Conservation (phyloP, 2,113 vertebrate genomes). For the Hypanus sabinus region DNA sequence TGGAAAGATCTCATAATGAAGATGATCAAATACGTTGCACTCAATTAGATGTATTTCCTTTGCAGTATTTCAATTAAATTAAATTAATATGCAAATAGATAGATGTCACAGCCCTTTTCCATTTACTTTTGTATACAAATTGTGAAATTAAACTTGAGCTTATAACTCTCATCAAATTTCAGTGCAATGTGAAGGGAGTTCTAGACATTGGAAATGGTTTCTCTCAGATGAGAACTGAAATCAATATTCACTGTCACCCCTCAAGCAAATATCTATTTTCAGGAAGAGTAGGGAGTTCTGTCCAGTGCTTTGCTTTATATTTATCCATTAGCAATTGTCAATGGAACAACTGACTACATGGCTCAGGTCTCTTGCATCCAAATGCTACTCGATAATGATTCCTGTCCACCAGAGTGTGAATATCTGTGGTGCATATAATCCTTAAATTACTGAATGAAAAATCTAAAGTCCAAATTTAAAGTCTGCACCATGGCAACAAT, state of each 20-base stretch:
- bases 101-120: background rate
- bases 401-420: too few relatives aligned
- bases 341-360: background rate
- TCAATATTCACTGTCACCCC: background rate
- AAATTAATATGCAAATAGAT: background rate
- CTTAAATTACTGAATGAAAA: too few relatives aligned
- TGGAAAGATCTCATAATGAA: background rate
- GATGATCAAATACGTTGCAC: background rate
- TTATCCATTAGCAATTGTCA: background rate
- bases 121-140: background rate
- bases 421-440: too few relatives aligned
- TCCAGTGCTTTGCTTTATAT: background rate
- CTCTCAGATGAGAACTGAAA: background rate
- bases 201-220: background rate
- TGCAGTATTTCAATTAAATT: background rate
- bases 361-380: too few relatives aligned
- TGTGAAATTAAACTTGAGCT: background rate
- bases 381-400: too few relatives aligned
- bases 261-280: background rate
- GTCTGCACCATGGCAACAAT: too few relatives aligned
- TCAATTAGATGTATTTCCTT: background rate
- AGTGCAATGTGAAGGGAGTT: background rate
- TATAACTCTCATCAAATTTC: background rate
- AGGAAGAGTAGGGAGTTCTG: background rate
- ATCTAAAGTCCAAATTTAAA: too few relatives aligned